phyloP scores from a whole-genome alignment of 1,140 invertebrate species.

The Ceratitis capitata region DNA sequence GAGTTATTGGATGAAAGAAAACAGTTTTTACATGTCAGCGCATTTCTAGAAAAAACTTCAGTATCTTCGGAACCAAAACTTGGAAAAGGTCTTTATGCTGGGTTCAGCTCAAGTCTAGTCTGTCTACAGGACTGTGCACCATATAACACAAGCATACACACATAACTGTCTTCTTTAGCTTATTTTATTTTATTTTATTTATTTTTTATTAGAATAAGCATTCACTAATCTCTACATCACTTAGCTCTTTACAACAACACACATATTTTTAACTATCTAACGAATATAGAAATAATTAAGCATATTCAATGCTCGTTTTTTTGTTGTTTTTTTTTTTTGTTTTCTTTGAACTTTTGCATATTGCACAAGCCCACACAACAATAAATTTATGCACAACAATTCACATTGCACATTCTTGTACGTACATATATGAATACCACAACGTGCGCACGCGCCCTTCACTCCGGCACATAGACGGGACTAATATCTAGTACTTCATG shows the following conservation, averaged over 20 bases:
- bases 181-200: too few relatives aligned
- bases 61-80: too few relatives aligned
- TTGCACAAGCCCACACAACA: not conserved
- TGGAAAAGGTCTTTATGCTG: too few relatives aligned
- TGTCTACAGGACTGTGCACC: too few relatives aligned
- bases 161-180: too few relatives aligned
- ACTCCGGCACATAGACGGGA: slow-evolving; percentile 56
- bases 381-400: not conserved
- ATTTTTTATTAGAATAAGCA: too few relatives aligned
- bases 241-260: not conserved
- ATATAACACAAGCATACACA: too few relatives aligned
- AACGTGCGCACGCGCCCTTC: not conserved
- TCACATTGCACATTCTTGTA: not conserved
- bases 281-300: not conserved
- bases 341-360: not conserved
- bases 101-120: too few relatives aligned
- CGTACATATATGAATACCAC: not conserved
- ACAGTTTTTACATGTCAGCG: too few relatives aligned
- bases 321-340: not conserved
- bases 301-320: not conserved
- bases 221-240: not conserved
- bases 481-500: slow-evolving; percentile 53
- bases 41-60: too few relatives aligned
- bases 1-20: too few relatives aligned
- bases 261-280: not conserved